Evolutionary conservation across 2,888 invertebrate species (phyloP), one percentile per base, ranked within the genome.

Genomic region (Mantis religiosa): DNA sequence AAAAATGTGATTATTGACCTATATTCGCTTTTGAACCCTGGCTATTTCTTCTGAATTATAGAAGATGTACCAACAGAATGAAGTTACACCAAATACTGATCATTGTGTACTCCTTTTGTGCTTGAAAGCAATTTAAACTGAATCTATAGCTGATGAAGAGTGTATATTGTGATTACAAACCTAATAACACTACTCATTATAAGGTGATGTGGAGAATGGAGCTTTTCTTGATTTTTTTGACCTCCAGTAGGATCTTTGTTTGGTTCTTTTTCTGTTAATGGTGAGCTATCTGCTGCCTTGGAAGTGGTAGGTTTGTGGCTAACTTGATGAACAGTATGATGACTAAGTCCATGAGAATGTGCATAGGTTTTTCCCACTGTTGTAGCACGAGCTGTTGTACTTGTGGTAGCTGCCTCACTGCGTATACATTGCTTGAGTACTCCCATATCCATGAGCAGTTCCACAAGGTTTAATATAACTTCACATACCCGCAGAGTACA

Each of bases 401-500:
- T 82, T 20, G 89, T 84, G 4, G 92, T 91, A 27, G 92, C 89
- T 2, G 94, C 94, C 90, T 96, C 95, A 3, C 94, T 94, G 34
- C 94, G 92, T 9, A 93, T 91, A 89, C 93, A 93, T 90, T 94
- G 94, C 91, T 96, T 97, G 90, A 97, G 94, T 0, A 98, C 96
- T 0, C 98, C 98, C 93, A 99, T 96, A 92, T 99, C 98, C 93
- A 99, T 95, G 2, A 99, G 93, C 0, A 98, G 95, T 92, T 99
- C 99, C 8, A 99, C 95, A 88, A 99, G 95, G 93, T 98, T 99
- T 28, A 99, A 93, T 92, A 99, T 97, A 2, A 98, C 97, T 93
- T 99, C 99, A 93, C 98, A 97, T 3, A 99, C 97, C 34, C 98
- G 95, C 30, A 98, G 94, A 0, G 98, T 98, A 91, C 97, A 97